Evolutionary conservation across 2,888 invertebrate species (phyloP).

Genomic region (Dasypolia templi): DNA sequence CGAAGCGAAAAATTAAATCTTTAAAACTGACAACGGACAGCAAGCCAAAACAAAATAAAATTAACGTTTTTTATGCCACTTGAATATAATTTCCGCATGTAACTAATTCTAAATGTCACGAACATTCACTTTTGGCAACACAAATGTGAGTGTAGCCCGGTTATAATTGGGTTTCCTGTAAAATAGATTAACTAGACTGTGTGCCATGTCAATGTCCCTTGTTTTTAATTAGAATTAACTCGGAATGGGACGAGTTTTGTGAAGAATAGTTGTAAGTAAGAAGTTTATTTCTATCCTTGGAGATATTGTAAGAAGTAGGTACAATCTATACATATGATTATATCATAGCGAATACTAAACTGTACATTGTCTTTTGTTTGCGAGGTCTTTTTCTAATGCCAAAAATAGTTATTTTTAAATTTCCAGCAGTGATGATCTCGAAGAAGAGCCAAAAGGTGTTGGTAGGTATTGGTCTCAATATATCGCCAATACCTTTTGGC

Average conservation of each 20-base stretch:
- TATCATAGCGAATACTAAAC: too few relatives aligned
- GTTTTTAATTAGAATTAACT: conserved; percentile 61
- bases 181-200: conserved; percentile 54
- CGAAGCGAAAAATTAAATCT: conserved; percentile 2
- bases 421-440: too few relatives aligned
- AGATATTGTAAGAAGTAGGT: too few relatives aligned
- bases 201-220: conserved; percentile 38
- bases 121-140: conserved; percentile 38
- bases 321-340: too few relatives aligned
- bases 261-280: too few relatives aligned
- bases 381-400: too few relatives aligned
- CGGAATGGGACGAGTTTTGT: conserved; percentile 22
- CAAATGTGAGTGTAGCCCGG: conserved; percentile 31
- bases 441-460: too few relatives aligned
- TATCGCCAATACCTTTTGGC: too few relatives aligned
- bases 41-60: conserved; percentile 12
- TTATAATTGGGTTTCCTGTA: conserved; percentile 40
- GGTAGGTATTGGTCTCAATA: too few relatives aligned
- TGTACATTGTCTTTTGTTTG: too few relatives aligned
- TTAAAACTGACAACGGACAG: background rate
- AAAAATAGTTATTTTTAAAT: too few relatives aligned
- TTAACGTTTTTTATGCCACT: background rate
- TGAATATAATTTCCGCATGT: conserved; percentile 21
- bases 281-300: too few relatives aligned
- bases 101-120: conserved; percentile 29